Base-by-base conservation (phyloP, 1,140 invertebrate species). In the Antheraea mylitta region DNA sequence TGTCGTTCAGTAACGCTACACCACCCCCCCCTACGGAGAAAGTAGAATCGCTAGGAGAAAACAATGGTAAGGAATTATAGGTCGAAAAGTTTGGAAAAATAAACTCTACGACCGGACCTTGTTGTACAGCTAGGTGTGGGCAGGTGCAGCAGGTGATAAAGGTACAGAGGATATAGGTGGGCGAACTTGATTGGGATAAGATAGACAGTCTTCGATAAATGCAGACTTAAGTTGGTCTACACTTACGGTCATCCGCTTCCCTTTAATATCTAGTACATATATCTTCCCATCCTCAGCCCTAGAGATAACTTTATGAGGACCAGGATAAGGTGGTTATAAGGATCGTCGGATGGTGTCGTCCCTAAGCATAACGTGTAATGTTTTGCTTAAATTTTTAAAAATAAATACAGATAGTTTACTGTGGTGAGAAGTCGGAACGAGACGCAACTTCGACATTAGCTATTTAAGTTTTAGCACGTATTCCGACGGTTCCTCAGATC, bases 381-480 rank as follows among this genome's bases (percentile, higher is more conserved):
- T 7, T 5, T 10, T 36, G 6, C 18, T 16, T 38, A 69, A 58
- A 9, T 73, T 66, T 18, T 65, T 69, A 13, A 58, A 68, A 10
- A 74, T 38, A 48, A 70, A 74, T 2, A 42, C 18, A 6, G 13
- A 8, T 19, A 4, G 58, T 3, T 66, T n/a, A 2, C 11, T 18
- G 30, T 74, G 66, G 9, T 67, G 42, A 1, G 63, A 62, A 10
- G 63, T 63, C 5, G 66, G 63, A 13, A 58, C 60, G 10, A 67
- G 69, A 4, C 66, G 45, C 5, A 71, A 30, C 18, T 62, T 18
- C 6, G 69, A 37, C 69, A 74, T 70, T 13, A 62, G 58, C 0
- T 19, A 18, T 13, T 42, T 19, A 7, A 73, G 42, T 60, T 67
- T 18, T 5, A 48, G 30, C 6, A 18, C 42, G 11, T 69, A 59